Conservation (phyloP, 2,797 vertebrate species). For the Lithobates pipiens region DNA sequence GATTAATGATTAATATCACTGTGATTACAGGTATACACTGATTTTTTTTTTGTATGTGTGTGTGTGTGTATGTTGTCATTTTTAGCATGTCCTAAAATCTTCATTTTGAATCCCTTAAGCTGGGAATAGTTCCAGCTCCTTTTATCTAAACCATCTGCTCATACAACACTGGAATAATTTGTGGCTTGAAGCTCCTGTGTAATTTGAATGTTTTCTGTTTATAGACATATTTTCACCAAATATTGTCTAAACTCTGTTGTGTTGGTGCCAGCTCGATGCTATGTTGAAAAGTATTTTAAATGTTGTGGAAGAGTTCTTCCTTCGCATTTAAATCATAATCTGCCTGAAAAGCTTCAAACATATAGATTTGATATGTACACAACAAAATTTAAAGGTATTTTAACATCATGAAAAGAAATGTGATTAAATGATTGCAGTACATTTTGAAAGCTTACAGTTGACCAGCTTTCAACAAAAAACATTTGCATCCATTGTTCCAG, state of each 20-base stretch:
- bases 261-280: neutral
- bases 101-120: slow-evolving; percentile 11
- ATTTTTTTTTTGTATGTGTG: too few relatives aligned
- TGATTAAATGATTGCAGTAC: neutral
- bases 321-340: neutral
- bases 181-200: slow-evolving; percentile 23
- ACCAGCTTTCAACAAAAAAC: neutral
- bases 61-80: too few relatives aligned
- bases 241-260: slow-evolving; percentile 19
- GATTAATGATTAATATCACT: neutral
- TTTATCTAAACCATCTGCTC: slow-evolving; percentile 42
- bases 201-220: slow-evolving; percentile 24
- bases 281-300: neutral
- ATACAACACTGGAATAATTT: slow-evolving; percentile 18
- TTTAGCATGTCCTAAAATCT: neutral
- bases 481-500: neutral
- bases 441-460: neutral
- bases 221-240: slow-evolving; percentile 23
- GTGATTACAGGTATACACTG: too few relatives aligned
- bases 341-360: neutral
- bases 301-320: neutral
- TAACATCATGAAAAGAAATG: neutral
- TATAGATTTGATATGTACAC: neutral
- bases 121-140: slow-evolving; percentile 26
- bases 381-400: neutral